Conservation (phyloP, 2,113 vertebrate genomes). For the Planiliza haematocheilus region DNA sequence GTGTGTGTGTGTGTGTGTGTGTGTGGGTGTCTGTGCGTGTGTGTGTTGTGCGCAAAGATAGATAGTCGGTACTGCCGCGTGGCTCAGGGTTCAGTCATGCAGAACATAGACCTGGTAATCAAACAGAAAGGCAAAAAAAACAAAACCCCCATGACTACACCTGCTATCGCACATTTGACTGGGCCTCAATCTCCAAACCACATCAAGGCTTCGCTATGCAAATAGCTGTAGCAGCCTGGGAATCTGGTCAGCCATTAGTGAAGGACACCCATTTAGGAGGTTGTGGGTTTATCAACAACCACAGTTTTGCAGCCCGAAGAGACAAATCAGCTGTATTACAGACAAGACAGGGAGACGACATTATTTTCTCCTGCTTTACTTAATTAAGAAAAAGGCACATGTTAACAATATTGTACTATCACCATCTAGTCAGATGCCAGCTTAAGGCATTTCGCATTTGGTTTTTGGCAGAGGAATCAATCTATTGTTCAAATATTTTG, state of each 20-base stretch:
- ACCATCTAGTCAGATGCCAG: not conserved
- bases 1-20: conserved; percentile 30
- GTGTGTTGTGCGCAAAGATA: conserved; percentile 28
- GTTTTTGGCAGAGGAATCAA: conserved; percentile 3
- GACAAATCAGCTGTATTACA: conserved; percentile 17
- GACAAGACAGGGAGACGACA: not conserved
- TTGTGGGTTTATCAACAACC: conserved; percentile 41
- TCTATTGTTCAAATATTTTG: conserved; percentile 10
- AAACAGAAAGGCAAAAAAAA: conserved; percentile 66
- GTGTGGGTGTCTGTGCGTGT: conserved; percentile 7
- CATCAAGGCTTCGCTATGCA: conserved; percentile 56
- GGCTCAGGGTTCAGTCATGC: conserved; percentile 64
- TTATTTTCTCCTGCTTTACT: no score
- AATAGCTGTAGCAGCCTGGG: conserved; percentile 50
- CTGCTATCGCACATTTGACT: conserved; percentile 65
- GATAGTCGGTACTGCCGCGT: conserved; percentile 47
- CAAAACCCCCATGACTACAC: conserved; percentile 64
- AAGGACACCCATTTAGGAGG: conserved; percentile 54
- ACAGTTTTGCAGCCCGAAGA: conserved; percentile 8
- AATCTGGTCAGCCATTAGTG: conserved; percentile 61
- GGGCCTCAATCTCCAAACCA: conserved; percentile 41
- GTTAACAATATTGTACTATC: not conserved
- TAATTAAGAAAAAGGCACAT: no score
- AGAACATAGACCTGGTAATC: conserved; percentile 68
- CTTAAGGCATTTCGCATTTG: not conserved